Base-by-base conservation (phyloP, 2,888 invertebrate species). In the Ischnus inquisitorius region DNA sequence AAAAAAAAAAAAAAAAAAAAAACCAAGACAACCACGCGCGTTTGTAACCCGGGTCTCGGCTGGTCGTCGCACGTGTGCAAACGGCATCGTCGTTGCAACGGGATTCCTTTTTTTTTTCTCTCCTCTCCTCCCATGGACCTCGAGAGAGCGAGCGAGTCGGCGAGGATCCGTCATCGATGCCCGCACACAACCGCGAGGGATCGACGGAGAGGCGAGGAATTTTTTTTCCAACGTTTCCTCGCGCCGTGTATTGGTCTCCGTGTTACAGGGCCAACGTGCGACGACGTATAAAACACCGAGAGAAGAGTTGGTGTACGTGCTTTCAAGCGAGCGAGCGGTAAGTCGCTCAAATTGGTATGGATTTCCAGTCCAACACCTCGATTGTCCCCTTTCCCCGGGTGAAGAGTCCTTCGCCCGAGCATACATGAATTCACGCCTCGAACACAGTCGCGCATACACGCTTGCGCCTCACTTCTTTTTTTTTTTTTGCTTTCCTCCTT, bases 321-420 rank as follows among this genome's bases (percentile, higher is more conserved):
- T 91, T 91, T 92, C 90, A 91, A 90, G 89, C 90, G 90, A 89
- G 89, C 89, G 88, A 86, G 88, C 87, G 19, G 89, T 90, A 92
- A 92, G 92, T 92, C 91, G 90, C 90, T 92, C 89, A 93, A 93
- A 93, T 93, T 92, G 92, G 91, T 93, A 93, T 92, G 92, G 91
- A 92, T 93, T 93, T 93, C 93, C 93, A 93, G 92, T 92, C 92
- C 93, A 92, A 93, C 93, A 93, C 93, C 93, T 93, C 92, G 92
- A 93, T 93, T 93, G 93, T 93, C 89, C 91, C 88, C 34, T 34
- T n/a, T 34, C 34, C 34, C 83, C 76, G 46, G 54, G 87, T 92
- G 90, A 91, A 92, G 93, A 92, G 93, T 93, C 88, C 93, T 93
- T 91, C 89, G 90, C 90, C 87, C 89, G 82, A 78, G 88, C 90